phyloP scores from a whole-genome alignment of 2,113 vertebrate species.

The Malurus elegans region DNA sequence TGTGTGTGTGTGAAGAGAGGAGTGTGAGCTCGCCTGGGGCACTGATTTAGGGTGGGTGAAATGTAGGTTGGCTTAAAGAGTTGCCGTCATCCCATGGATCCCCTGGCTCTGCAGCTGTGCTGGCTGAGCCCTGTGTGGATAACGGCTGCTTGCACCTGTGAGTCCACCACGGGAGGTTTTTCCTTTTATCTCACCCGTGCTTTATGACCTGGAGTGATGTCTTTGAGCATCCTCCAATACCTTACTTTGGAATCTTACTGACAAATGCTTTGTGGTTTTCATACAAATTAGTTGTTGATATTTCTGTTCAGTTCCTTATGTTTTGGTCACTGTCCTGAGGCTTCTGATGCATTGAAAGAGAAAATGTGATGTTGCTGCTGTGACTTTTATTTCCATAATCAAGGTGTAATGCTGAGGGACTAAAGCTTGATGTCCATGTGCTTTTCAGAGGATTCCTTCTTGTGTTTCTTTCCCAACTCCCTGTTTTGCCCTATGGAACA shows the following conservation, averaged over 20 bases:
- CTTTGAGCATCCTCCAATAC: fast-evolving
- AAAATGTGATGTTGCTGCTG: not conserved
- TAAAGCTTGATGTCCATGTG: fast-evolving
- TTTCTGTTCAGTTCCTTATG: fast-evolving
- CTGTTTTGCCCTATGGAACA: not conserved
- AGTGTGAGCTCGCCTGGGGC: fast-evolving
- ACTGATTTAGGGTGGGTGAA: not conserved
- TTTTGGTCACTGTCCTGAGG: not conserved
- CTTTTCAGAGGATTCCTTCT: not conserved
- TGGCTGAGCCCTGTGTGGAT: not conserved
- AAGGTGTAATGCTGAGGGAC: not conserved
- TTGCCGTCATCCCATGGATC: fast-evolving
- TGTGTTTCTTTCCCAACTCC: not conserved
- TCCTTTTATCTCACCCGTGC: not conserved
- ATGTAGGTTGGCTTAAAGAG: not conserved
- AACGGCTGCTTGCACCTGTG: fast-evolving
- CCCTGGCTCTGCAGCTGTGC: not conserved
- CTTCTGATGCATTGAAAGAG: not conserved
- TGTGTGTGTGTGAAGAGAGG: fast-evolving
- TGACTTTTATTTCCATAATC: not conserved
- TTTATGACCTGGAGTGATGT: not conserved
- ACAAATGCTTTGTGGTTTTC: not conserved
- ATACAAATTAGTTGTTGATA: fast-evolving
- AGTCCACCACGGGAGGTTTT: fast-evolving
- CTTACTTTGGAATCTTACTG: not conserved